Base-by-base conservation (phyloP, 2,113 vertebrate species). In the Leucopsar rothschildi region DNA sequence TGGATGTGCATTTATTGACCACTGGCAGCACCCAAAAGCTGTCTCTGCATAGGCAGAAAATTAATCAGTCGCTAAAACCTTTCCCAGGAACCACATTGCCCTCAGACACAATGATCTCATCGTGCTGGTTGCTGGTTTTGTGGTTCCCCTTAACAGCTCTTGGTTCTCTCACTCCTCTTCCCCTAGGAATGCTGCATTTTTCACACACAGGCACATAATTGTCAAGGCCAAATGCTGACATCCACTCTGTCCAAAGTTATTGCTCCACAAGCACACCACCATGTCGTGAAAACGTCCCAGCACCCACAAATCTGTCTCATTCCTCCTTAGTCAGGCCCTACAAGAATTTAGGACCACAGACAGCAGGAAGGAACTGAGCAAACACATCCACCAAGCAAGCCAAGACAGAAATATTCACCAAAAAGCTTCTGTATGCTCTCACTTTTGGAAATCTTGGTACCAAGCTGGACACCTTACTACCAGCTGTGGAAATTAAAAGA, bases 91-190 rank as follows among this genome's bases (percentile, higher is more conserved):
- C 44, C 71, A 31, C 86, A 81, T 60, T 81, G 50, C 25, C 77
- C 80, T 91, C 80, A 89, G 75, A 91, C 27, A 61, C 37, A 37
- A 73, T 90, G 91, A 92, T 69, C 60, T 96, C 88, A 93, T 93
- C 82, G 3, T 50, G 59, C 37, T 76, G 29, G 45, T 90, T 60
- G 19, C 79, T 89, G 78, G 45, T 64, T 91, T 81, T 81, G 65
- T 52, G 76, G 49, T 49, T 85, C 39, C 73, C 75, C 52, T 66
- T 86, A 90, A 63, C n/a, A 68, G 0, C 44, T 60, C 12, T 19
- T 1, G 3, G 33, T 75, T 33, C 47, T 86, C 55, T 56, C 33
- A 39, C 24, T 64, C 29, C n/a, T 65, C n/a, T 78, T 65, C 76
- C 47, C 47, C 50, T 50, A 33, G 35, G 33, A 91, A 40, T 1